Percentiles rank a stretch among this genome's conserved stretches.
Evolutionary conservation across 2,888 invertebrate genomes (phyloP).

Genomic region (Leucoma salicis): DNA sequence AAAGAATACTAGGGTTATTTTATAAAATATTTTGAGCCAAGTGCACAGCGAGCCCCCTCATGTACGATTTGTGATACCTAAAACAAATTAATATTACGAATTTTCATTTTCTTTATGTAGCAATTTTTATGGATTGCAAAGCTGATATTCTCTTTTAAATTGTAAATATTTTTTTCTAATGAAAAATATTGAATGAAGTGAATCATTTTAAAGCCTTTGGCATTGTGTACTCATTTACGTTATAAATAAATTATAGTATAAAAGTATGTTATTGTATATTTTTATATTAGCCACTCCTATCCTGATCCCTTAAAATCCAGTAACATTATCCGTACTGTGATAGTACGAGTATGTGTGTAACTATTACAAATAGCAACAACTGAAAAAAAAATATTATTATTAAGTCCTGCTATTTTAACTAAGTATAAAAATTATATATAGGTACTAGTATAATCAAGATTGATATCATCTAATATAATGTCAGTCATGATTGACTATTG

Average conservation of each 20-base stretch:
- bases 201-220: conserved; percentile 80
- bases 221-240: conserved; percentile 83
- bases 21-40: conserved; percentile 51
- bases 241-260: conserved; percentile 82
- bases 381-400: too few relatives aligned
- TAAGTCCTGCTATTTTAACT: too few relatives aligned
- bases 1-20: conserved; percentile 44
- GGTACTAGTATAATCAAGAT: too few relatives aligned
- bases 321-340: too few relatives aligned
- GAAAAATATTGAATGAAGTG: conserved; percentile 76
- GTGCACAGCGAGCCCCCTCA: conserved; percentile 75
- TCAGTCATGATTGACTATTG: too few relatives aligned
- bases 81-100: conserved; percentile 55
- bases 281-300: background rate
- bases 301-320: too few relatives aligned
- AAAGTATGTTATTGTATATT: conserved; percentile 26
- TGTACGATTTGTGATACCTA: conserved; percentile 74
- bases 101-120: conserved; percentile 58
- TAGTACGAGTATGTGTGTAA: too few relatives aligned
- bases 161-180: conserved; percentile 79
- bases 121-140: conserved; percentile 69
- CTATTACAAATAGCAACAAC: too few relatives aligned
- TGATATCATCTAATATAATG: too few relatives aligned
- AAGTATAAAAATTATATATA: too few relatives aligned
- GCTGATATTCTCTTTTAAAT: conserved; percentile 73